These are phyloP conservation scores for Ptycholaimellus sp. DNA, from an alignment of 2,888 invertebrate genomes.

Conservation along the genomic window DNA sequence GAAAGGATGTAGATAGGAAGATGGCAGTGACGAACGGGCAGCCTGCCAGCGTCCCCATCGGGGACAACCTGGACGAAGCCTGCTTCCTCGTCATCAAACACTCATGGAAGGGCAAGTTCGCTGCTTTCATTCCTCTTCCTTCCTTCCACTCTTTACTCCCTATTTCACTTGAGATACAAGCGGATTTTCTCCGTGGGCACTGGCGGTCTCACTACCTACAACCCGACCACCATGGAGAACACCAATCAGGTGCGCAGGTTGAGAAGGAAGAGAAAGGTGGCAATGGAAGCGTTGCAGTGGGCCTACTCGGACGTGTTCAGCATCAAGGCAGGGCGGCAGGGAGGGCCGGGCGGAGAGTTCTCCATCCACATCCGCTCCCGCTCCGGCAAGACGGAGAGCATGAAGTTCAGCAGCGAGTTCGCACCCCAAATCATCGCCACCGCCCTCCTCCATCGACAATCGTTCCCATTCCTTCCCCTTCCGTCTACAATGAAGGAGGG, in stretches of 20 bases:
- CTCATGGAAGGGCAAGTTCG: slow-evolving; percentile 88
- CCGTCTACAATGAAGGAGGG: no score
- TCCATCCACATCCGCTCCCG: slow-evolving; percentile 53
- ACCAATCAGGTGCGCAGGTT: slow-evolving; percentile 56
- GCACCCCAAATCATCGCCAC: slow-evolving; percentile 71
- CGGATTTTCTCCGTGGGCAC: slow-evolving; percentile 86
- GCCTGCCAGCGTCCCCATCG: slow-evolving; percentile 35
- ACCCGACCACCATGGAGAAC: slow-evolving; percentile 60
- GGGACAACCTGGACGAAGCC: slow-evolving; percentile 80
- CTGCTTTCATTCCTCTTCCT: no score
- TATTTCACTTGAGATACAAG: slow-evolving; percentile 66
- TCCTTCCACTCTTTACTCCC: no score
- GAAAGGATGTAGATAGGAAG: no score
- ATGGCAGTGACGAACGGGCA: no score
- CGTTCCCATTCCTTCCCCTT: no score
- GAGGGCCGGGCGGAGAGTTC: slow-evolving; percentile 31
- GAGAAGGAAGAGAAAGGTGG: background rate
- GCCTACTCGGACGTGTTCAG: slow-evolving; percentile 33
- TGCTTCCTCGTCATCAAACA: slow-evolving; percentile 92
- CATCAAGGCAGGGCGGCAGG: slow-evolving; percentile 23
- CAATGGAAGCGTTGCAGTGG: slow-evolving; percentile 30
- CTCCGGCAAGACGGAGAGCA: slow-evolving; percentile 61
- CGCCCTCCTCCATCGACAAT: slow-evolving; percentile 36
- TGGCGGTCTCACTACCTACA: slow-evolving; percentile 82
- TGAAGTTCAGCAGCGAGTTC: slow-evolving; percentile 87